Base-by-base conservation (phyloP, 2,113 vertebrate species). In the Cyprinus carpio region DNA sequence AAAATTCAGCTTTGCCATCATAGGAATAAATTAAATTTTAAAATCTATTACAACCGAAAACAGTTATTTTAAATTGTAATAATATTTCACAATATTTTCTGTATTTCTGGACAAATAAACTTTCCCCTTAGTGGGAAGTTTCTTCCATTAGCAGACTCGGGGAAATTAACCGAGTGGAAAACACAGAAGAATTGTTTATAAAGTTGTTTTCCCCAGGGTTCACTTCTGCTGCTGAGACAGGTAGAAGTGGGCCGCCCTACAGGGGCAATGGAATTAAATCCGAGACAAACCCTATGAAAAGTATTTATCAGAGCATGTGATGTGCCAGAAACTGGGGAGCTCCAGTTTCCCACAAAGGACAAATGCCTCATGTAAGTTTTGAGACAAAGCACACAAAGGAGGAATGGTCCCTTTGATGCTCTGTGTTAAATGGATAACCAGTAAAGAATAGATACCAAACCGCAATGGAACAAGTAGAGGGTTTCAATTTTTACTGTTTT, bases 301-400 rank as follows among this genome's bases (percentile, higher is more conserved):
- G 64, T 62, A 71, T 71, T 84, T 77, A 58, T 71, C 69, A 76
- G 84, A 74, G 76, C 87, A 81, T 84, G 65, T 76, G 84, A 86
- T 80, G 60, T 77, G 83, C 16, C 64, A 56, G 43, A 88, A 79
- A 62, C 43, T 69, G 3, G 40, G 75, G 29, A 58, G 20, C 43
- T 15, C 46, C 40, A 46, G 25, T 15, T 86, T 72, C 51, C 56
- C 71, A 81, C 43, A 82, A 81, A 75, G 43, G 64, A 78, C 51
- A 82, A 85, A 71, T 69, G 23, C 18, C 37, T 87, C 78, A 77
- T 85, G 37, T 85, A 81, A 81, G 77, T 76, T 76, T 84, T n/a
- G 34, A 84, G 74, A 69, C 71, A 82, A 76, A 56, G n/a, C 58
- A 16, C 34, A 71, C 37, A 60, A 74, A 64, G 62, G 11, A 31